Conservation (phyloP, 2,797 vertebrate genomes). For the Capromys pilorides region DNA sequence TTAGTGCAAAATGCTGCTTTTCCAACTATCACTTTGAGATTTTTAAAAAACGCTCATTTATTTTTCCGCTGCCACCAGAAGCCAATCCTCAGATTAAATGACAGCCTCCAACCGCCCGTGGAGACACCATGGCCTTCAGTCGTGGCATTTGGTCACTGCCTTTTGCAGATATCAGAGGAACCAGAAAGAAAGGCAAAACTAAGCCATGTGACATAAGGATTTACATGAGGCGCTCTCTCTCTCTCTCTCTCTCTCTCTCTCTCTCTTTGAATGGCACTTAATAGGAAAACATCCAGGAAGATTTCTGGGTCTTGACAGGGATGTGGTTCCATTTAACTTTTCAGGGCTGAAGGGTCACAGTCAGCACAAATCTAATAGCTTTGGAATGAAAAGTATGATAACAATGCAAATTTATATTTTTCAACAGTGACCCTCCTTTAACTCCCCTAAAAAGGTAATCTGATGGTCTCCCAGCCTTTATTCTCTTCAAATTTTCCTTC, state of each 20-base stretch:
- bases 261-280: not conserved
- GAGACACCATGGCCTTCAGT: not conserved
- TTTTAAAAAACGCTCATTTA: constrained; percentile 32
- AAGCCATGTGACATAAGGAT: not conserved
- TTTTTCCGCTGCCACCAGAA: constrained; percentile 43
- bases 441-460: constrained; percentile 19
- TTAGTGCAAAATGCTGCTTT: constrained; percentile 63
- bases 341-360: not conserved
- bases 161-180: not conserved
- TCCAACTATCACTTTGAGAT: constrained; percentile 48
- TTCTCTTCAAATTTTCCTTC: not conserved
- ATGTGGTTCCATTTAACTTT: not conserved
- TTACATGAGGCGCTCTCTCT: not conserved
- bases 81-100: constrained; percentile 22
- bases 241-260: not conserved
- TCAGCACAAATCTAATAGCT: not conserved
- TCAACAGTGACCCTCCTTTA: not conserved
- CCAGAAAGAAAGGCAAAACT: not conserved
- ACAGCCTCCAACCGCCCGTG: not conserved
- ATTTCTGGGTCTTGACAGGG: not conserved
- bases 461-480: not conserved
- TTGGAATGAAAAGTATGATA: constrained; percentile 45
- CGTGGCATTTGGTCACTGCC: not conserved
- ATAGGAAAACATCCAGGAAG: not conserved
- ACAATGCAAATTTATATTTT: not conserved